Conservation (phyloP, 1,140 invertebrate genomes). For the Streblospio benedicti region DNA sequence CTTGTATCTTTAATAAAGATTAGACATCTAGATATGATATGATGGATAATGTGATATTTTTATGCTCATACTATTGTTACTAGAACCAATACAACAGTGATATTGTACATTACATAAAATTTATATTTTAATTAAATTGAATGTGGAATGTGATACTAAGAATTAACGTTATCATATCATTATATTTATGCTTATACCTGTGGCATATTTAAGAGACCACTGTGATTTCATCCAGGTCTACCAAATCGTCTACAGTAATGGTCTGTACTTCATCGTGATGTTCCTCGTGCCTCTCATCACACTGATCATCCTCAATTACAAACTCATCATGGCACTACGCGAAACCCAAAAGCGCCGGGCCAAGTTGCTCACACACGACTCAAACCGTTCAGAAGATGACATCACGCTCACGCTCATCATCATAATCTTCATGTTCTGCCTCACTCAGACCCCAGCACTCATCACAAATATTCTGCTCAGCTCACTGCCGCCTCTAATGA, state of each 20-base stretch:
- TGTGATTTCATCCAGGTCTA: neutral
- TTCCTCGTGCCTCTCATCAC: slow-evolving; percentile 2
- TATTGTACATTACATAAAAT: too few relatives aligned
- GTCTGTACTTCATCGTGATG: slow-evolving; percentile 5
- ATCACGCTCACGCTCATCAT: slow-evolving; percentile 8
- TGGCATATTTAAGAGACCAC: too few relatives aligned
- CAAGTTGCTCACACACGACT: neutral
- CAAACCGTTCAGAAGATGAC: slow-evolving; percentile 2
- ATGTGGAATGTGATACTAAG: too few relatives aligned
- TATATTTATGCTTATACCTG: too few relatives aligned
- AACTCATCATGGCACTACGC: neutral
- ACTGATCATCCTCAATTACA: slow-evolving; percentile 6
- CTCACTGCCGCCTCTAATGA: neutral
- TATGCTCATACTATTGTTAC: too few relatives aligned
- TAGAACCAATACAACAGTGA: too few relatives aligned
- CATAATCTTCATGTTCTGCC: slow-evolving; percentile 7
- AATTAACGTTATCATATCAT: too few relatives aligned
- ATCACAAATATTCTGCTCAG: neutral
- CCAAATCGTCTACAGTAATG: neutral
- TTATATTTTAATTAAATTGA: too few relatives aligned
- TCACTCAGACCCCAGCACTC: slow-evolving; percentile 2
- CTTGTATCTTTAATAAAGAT: too few relatives aligned
- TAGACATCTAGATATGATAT: too few relatives aligned
- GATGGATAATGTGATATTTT: too few relatives aligned
- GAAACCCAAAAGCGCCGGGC: neutral